Percentiles rank a stretch among this genome's conserved stretches.
Evolutionary conservation across 2,888 invertebrate genomes (phyloP).

Genomic region (Heliconius hortense): DNA sequence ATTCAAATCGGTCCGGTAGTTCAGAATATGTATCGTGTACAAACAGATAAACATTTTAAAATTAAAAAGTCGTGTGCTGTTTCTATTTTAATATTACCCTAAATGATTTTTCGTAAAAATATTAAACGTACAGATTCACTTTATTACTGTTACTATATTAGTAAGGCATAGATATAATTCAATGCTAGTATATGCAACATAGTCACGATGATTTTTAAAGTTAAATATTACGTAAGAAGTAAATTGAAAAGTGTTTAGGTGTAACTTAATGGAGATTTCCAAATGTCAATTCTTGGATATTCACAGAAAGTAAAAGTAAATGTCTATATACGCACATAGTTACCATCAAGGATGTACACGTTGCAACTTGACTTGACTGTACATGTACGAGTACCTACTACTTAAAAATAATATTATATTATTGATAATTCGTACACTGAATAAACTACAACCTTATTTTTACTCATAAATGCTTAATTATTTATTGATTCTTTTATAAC

Average conservation of each 20-base stretch:
- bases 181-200: not conserved
- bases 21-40: too few species aligned
- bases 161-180: too few species aligned
- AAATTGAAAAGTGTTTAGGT: constrained; percentile 12
- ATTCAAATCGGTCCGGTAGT: too few species aligned
- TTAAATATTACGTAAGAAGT: not conserved
- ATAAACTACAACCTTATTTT: not conserved
- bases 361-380: constrained; percentile 2
- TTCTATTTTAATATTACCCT: too few species aligned
- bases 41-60: too few species aligned
- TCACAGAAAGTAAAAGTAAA: constrained; percentile 31
- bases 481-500: constrained; percentile 23
- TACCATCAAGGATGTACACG: constrained; percentile 23
- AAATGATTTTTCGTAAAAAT: too few species aligned
- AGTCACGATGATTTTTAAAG: constrained; percentile 7
- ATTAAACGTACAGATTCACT: too few species aligned
- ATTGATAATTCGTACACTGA: not conserved
- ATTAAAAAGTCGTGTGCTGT: too few species aligned
- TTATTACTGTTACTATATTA: too few species aligned
- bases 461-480: not conserved
- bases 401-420: constrained; percentile 5
- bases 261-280: constrained; percentile 18
- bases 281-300: constrained; percentile 22
- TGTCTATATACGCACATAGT: constrained; percentile 18
- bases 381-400: not conserved